Conservation (phyloP, 2,113 vertebrate genomes). For the Crotalus viridis region DNA sequence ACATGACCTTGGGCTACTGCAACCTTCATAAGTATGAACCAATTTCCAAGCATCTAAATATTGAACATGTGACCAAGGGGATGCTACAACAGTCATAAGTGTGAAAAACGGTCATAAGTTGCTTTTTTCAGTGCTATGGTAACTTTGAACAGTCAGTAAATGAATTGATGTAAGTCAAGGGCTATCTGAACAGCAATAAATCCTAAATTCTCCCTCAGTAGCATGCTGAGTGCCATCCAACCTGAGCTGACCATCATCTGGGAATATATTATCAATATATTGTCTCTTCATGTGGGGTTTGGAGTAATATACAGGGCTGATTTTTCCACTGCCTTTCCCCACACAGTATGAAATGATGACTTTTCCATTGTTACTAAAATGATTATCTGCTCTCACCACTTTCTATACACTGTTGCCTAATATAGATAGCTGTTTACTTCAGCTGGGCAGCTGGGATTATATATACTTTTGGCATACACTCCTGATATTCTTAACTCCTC, state of each 20-base stretch:
- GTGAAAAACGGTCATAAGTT: too few relatives aligned
- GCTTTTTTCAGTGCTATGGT: too few relatives aligned
- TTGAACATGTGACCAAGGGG: too few relatives aligned
- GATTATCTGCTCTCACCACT: not conserved
- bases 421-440: not conserved
- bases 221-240: not conserved
- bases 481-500: not conserved
- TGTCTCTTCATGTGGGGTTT: not conserved
- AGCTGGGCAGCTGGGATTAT: not conserved
- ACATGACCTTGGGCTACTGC: too few relatives aligned
- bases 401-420: not conserved
- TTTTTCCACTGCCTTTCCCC: not conserved
- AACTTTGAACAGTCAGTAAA: too few relatives aligned
- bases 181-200: not conserved
- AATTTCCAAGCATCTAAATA: too few relatives aligned
- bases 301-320: not conserved
- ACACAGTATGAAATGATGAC: not conserved
- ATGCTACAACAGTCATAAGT: too few relatives aligned
- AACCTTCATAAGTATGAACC: too few relatives aligned
- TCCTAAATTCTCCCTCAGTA: not conserved
- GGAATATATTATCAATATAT: not conserved
- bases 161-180: too few relatives aligned
- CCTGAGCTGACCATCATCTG: not conserved
- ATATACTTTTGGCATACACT: not conserved
- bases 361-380: not conserved